phyloP scores from a whole-genome alignment of 2,113 vertebrate species.

The Benitochromis conjunctus region DNA sequence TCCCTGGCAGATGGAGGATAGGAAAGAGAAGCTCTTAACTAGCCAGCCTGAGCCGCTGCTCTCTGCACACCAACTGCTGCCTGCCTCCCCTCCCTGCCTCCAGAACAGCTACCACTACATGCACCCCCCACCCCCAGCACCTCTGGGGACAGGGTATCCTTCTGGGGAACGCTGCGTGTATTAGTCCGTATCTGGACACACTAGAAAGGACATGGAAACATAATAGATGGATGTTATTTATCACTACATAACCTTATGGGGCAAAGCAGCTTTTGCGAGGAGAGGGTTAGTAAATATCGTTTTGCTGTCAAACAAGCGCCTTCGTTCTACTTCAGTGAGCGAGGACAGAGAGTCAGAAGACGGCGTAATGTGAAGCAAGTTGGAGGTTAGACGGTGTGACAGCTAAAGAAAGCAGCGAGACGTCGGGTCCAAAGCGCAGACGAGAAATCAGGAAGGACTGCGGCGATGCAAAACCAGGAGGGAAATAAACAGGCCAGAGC shows the following conservation, averaged over 20 bases:
- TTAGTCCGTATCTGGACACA: slow-evolving; percentile 70
- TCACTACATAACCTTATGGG: slow-evolving; percentile 19
- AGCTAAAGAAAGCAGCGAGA: not conserved
- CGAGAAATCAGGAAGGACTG: not conserved
- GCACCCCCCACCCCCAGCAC: slow-evolving; percentile 30
- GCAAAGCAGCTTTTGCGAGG: not conserved
- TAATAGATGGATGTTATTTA: slow-evolving; percentile 63
- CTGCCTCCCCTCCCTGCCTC: slow-evolving; percentile 62
- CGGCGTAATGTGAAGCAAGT: not conserved
- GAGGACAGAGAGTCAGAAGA: not conserved
- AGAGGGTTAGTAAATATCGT: not conserved
- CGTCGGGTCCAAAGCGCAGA: not conserved
- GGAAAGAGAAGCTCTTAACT: slow-evolving; percentile 73
- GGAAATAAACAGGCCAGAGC: slow-evolving; percentile 40
- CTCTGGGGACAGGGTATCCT: slow-evolving; percentile 55
- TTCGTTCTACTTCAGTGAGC: not conserved
- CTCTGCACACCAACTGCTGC: slow-evolving; percentile 77
- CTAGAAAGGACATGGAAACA: slow-evolving; percentile 64
- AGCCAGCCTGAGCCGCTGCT: slow-evolving; percentile 73
- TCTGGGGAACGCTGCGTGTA: slow-evolving; percentile 53
- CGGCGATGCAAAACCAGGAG: not conserved
- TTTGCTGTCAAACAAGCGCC: slow-evolving; percentile 4
- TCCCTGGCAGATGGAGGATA: slow-evolving; percentile 77
- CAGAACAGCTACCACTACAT: slow-evolving; percentile 45
- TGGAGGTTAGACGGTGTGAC: not conserved